phyloP scores from a whole-genome alignment of 1,140 invertebrate genomes.

The Geopemphigus sp. region DNA sequence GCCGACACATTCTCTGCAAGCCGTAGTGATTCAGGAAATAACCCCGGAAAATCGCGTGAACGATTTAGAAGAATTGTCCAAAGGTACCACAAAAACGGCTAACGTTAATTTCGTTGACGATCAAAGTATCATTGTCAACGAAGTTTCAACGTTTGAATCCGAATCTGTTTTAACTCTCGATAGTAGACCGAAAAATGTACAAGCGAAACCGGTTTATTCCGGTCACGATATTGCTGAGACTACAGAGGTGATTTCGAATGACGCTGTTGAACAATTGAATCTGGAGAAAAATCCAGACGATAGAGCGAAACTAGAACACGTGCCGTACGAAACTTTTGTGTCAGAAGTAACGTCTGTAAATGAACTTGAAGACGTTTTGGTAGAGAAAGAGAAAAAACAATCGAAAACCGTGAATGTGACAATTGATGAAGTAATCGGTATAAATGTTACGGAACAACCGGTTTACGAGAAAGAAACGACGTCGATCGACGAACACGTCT shows the following conservation, averaged over 20 bases:
- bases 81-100: constrained; percentile 54
- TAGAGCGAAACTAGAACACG: constrained; percentile 23
- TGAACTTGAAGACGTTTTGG: not conserved
- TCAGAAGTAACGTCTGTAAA: constrained; percentile 8
- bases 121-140: constrained; percentile 57
- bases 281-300: constrained; percentile 4
- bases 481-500: not conserved
- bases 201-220: constrained; percentile 54
- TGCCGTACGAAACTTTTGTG: not conserved
- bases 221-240: constrained; percentile 55
- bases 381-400: not conserved
- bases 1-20: constrained; percentile 60
- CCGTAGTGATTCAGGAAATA: constrained; percentile 64
- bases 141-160: constrained; percentile 59
- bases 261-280: constrained; percentile 52
- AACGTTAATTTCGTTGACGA: constrained; percentile 56
- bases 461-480: constrained; percentile 13
- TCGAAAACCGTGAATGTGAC: not conserved
- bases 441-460: constrained; percentile 14
- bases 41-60: constrained; percentile 58
- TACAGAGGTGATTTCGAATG: constrained; percentile 53
- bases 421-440: not conserved
- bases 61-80: constrained; percentile 57
- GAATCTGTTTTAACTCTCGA: constrained; percentile 49
- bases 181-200: constrained; percentile 53